Base-by-base conservation (phyloP, 1,140 invertebrate species). In the Harpegnathos saltator region DNA sequence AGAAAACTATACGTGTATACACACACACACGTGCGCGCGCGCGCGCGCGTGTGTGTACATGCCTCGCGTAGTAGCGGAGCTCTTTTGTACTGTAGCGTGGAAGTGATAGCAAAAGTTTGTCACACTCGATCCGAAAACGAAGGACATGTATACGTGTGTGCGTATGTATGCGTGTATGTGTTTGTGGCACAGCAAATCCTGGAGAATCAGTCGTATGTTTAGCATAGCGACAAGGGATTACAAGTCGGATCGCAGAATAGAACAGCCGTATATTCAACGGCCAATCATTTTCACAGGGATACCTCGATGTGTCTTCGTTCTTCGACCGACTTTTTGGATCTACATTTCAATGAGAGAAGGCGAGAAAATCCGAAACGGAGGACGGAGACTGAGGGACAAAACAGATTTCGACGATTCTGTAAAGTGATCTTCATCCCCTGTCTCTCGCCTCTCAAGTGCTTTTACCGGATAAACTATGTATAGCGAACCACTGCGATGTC, bases 51-150 rank as follows among this genome's bases (percentile, higher is more conserved):
- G n/a, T n/a, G 11, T 44, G 11, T 44, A 44, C 11, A 56, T 83
- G 17, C 24, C 56, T 80, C 65, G 63, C 44, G 62, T 75, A 84
- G 77, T 82, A 77, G 52, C 63, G 83, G 77, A 66, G 58, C 63
- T 88, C 69, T 87, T 88, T 88, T 88, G 85, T 87, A 87, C 86
- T 87, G 86, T 87, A 48, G 56, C 52, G 71, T 86, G 85, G 74
- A 87, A 87, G 85, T 84, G 66, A 29, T 74, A 84, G 65, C 50
- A 33, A 54, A 44, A 75, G 68, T 69, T 56, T 26, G 48, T 52
- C 61, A 15, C 29, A 44, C 63, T 58, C 58, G 52, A 44, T 58
- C 17, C 7, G 17, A 56, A 69, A 80, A 26, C 52, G 52, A 50
- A 58, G 65, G 56, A 7, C 7, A 7, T 33, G 33, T 33, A 7